A percentile compares a stretch with the other conserved stretches of the same genome.
Evolutionary conservation across 2,113 vertebrate species (phyloP).

Genomic region (Hucho hucho): DNA sequence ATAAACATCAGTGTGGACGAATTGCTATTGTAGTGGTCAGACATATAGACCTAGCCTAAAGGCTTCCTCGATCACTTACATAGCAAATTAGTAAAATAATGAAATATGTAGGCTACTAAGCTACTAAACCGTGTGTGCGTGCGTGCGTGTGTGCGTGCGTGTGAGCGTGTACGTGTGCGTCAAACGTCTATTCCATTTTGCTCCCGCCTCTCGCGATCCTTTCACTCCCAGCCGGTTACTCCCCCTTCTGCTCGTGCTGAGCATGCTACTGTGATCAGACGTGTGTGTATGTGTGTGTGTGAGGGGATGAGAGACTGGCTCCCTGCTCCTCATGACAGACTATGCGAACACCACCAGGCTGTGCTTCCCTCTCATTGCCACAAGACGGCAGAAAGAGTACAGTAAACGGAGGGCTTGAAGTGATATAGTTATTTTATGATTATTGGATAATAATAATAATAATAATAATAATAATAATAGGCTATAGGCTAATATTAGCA

Average conservation of each 20-base stretch:
- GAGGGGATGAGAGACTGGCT: neutral
- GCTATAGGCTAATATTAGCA: too few relatives aligned
- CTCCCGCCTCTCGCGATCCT: neutral
- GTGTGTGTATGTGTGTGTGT: neutral
- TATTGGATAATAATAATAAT: neutral
- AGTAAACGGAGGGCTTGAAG: neutral
- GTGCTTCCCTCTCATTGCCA: constrained; percentile 6
- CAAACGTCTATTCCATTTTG: neutral
- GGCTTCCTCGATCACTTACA: too few relatives aligned
- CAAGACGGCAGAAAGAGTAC: constrained; percentile 2
- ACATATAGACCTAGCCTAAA: neutral
- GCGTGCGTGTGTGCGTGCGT: neutral
- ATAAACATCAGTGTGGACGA: neutral
- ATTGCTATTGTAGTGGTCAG: neutral
- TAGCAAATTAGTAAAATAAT: too few relatives aligned
- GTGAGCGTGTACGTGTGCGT: neutral
- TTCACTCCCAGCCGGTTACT: neutral
- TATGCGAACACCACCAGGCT: neutral
- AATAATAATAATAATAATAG: neutral
- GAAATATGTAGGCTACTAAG: neutral
- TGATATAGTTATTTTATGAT: neutral
- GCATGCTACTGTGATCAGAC: neutral
- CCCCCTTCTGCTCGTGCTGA: neutral
- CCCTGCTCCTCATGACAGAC: neutral
- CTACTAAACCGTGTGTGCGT: neutral